Base-by-base conservation (phyloP, 2,888 invertebrate species). In the Chesias legatella region DNA sequence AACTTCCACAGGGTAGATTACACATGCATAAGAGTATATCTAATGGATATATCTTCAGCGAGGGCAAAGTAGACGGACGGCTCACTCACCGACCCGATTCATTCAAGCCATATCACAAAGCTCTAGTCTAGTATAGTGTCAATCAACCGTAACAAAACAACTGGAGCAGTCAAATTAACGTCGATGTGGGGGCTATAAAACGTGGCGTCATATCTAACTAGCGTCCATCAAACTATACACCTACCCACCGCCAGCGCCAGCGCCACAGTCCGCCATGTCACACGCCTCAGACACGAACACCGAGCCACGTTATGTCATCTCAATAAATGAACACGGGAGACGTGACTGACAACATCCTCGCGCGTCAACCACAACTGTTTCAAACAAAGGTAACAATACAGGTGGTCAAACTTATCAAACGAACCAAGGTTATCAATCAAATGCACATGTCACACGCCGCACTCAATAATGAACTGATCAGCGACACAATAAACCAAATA, bases 171-270 rank as follows among this genome's bases (percentile, higher is more conserved):
- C 29, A 25, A 32, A 33, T 23, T 24, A 32, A 22, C 39, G 32
- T 37, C 30, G 26, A 35, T 40, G 33, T 32, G 34, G 13, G n/a
- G 28, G 32, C 35, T 28, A 39, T 47, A 40, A 41, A 43, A 29
- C 27, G 32, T 8, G 32, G 40, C 40, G 33, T 45, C 44, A 48
- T 35, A 21, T 35, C 22, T 29, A 33, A 29, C 33, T 33, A 24
- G 38, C 33, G 25, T 20, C 40, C 48, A 48, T 48, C n/a, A n/a
- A n/a, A n/a, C 5, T 48, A 43, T 33, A 48, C 37, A 43, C 43
- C 37, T 41, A 33, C 43, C 34, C 23, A 26, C 23, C 32, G 37
- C 33, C 37, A 30, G 13, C 13, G 3, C 3, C 13, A n/a, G 13
- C 13, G 13, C 13, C 13, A n/a, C n/a, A 27, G 31, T 37, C 36